A percentile compares a stretch with the other conserved stretches of the same genome.
Conservation (phyloP, 2,797 vertebrate genomes). For the Acanthornis magna region DNA sequence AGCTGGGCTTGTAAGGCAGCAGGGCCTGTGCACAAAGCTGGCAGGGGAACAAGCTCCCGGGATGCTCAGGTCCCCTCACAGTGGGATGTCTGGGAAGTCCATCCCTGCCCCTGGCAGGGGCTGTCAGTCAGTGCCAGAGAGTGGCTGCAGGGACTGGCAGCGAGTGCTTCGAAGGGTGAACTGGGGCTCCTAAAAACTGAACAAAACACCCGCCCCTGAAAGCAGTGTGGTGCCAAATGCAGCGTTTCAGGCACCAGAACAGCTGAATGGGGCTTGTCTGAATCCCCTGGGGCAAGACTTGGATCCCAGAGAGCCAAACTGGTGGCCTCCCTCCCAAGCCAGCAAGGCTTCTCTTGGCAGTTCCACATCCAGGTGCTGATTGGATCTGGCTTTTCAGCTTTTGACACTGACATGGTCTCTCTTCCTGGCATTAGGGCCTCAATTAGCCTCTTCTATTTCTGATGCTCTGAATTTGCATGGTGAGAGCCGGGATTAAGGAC, state of each 20-base stretch:
- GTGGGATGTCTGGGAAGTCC: background rate
- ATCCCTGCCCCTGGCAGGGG: fast-evolving
- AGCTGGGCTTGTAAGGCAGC: background rate
- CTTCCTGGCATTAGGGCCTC: conserved; percentile 39
- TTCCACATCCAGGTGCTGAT: background rate
- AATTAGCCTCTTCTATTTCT: conserved; percentile 62
- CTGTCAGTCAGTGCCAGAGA: fast-evolving
- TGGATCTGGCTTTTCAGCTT: background rate
- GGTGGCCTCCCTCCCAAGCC: background rate
- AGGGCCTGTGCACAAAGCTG: background rate
- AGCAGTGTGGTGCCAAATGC: background rate
- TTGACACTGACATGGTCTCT: background rate
- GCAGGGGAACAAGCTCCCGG: background rate
- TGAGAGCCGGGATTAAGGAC: conserved; percentile 65
- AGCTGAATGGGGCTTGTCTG: background rate
- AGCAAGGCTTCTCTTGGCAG: background rate
- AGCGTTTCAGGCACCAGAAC: background rate
- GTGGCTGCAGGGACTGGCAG: background rate
- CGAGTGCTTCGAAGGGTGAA: background rate
- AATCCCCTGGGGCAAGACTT: background rate
- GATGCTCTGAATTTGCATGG: conserved; percentile 34
- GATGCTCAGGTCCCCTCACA: background rate
- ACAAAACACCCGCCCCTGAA: background rate
- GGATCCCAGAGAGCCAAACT: background rate
- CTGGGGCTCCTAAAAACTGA: background rate